A percentile compares a stretch with the other conserved stretches of the same genome.
phyloP scores from a whole-genome alignment of 2,113 vertebrate species.

The Elachura formosa region DNA sequence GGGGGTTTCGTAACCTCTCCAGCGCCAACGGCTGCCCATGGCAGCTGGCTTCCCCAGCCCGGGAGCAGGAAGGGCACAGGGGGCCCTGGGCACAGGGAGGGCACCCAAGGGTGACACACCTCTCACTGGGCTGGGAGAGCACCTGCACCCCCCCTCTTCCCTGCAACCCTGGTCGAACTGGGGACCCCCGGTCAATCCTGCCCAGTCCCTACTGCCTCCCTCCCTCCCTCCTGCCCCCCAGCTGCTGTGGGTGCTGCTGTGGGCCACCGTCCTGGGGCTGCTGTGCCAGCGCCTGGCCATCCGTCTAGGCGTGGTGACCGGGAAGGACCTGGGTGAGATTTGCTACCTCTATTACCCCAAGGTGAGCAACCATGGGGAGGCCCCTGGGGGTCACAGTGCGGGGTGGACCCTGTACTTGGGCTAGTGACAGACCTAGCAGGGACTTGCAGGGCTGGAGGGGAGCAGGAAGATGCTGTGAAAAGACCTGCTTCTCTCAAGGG shows the following conservation, averaged over 20 bases:
- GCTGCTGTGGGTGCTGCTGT: conserved; percentile 79
- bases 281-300: conserved; percentile 77
- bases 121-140: background rate
- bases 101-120: background rate
- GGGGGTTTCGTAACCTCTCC: background rate
- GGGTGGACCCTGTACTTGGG: fast-evolving
- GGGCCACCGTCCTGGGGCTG: conserved; percentile 73
- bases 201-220: background rate
- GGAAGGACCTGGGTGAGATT: conserved; percentile 72
- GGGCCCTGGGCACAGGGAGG: background rate
- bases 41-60: background rate
- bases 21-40: background rate
- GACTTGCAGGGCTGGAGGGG: background rate
- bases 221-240: background rate
- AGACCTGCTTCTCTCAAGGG: background rate
- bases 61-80: background rate
- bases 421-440: background rate
- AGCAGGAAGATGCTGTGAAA: background rate
- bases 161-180: background rate
- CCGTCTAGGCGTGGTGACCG: conserved; percentile 75
- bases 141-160: background rate
- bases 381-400: background rate
- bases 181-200: fast-evolving
- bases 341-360: conserved; percentile 78
- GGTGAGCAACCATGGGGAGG: conserved; percentile 41